Evolutionary conservation across 2,113 vertebrate genomes (phyloP), one percentile per base, ranked within the genome.

Genomic region (Misgurnus anguillicaudatus): DNA sequence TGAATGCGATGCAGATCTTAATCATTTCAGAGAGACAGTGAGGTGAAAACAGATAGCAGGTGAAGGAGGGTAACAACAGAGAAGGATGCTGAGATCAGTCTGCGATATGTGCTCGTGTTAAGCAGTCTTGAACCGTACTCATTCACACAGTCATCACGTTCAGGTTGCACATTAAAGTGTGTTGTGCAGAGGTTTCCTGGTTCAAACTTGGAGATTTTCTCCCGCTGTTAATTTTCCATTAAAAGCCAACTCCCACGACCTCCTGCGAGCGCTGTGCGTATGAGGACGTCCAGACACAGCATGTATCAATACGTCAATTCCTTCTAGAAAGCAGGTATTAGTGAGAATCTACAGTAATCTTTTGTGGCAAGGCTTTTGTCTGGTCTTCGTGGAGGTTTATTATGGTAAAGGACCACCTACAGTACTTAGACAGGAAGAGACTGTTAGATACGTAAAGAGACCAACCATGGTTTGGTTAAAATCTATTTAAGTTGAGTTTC

Each of bases 91-190:
- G 73, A 47, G 60, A 76, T 81, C 83, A 60, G 31, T 67, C 79
- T 81, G 75, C 79, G 71, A 84, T 81, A 77, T 21, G 75, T 79
- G 83, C 80, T 55, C 53, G 64, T 80, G 67, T 77, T 81, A 70
- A 79, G 80, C 65, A 41, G 72, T 64, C 45, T 10, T 72, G 16
- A 57, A 72, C 82, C 55, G 16, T 39, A 80, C 69, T 31, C 77
- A 81, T 78, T 81, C 83, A 81, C 74, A 64, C 79, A 60, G 57
- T 31, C 8, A 41, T 63, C 36, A 42, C 47, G 21, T 74, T 81
- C 63, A 10, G 7, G 61, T 84, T 78, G 48, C 79, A 75, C 69
- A 81, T 84, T 75, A 58, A 58, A 64, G 60, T 67, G 64, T 60
- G 65, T 19, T 17, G 42, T 72, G 69, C 24, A 61, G 75, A 67